Percentiles rank a stretch among this genome's conserved stretches.
phyloP scores from a whole-genome alignment of 2,797 vertebrate species.

The Calcarius lapponicus region DNA sequence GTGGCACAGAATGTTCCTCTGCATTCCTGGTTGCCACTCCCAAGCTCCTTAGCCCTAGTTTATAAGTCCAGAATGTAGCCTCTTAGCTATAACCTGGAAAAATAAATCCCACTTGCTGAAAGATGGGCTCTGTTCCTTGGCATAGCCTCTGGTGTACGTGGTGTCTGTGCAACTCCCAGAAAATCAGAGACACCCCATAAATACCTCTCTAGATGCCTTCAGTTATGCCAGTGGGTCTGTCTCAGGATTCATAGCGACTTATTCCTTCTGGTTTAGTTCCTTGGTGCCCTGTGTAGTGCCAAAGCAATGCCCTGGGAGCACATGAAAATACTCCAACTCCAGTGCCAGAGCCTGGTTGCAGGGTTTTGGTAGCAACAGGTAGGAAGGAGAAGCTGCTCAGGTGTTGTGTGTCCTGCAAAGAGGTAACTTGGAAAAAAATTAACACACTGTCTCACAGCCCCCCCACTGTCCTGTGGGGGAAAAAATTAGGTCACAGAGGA shows the following conservation, averaged over 20 bases:
- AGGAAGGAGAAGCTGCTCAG: background rate
- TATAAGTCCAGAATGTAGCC: background rate
- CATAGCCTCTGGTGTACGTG: background rate
- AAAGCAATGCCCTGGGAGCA: background rate
- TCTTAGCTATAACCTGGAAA: background rate
- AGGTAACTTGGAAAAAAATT: background rate
- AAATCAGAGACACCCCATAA: constrained; percentile 7
- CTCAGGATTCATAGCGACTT: background rate
- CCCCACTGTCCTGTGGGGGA: background rate
- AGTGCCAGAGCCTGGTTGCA: background rate
- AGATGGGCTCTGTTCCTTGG: constrained; percentile 19
- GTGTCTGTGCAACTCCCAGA: background rate
- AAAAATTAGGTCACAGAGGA: background rate
- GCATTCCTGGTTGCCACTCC: constrained; percentile 26
- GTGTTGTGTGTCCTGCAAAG: background rate
- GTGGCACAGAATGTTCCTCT: background rate
- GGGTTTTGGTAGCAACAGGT: background rate
- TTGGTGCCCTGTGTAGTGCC: background rate
- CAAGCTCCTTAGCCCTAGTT: background rate
- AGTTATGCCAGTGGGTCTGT: background rate
- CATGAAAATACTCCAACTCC: background rate
- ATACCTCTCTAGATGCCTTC: background rate
- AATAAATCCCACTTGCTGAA: constrained; percentile 26
- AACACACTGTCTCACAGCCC: background rate
- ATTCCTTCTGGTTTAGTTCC: background rate